Evolutionary conservation across 1,140 invertebrate genomes (phyloP), one percentile per base, ranked within the genome.

Genomic region (Papilio helenus): DNA sequence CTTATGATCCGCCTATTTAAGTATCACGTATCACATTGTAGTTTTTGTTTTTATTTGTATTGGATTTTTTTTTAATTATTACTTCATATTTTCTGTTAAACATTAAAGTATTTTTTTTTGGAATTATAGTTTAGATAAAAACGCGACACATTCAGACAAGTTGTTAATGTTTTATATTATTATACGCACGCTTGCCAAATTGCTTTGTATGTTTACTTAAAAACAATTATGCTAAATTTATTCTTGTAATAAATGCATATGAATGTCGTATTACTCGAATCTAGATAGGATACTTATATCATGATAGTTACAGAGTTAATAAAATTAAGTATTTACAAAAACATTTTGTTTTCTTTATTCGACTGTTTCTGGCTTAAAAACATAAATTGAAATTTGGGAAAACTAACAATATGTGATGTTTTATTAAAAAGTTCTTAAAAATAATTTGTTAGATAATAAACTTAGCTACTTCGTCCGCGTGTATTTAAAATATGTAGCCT

Each of bases 261-360:
- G 89, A 85, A 83, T 88, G 80, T 87, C 82, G 83, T 89, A 88
- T 88, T 89, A 92, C 87, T 93, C 88, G 90, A 92, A 91, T 92
- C 86, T 93, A 91, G 93, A 94, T 93, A 93, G 93, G 93, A 88
- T 89, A 94, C 92, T 92, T 92, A 91, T 92, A 93, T 93, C 93
- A 92, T 93, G 93, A 93, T 94, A 94, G 93, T 94, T 94, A 90
- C 91, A 92, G 90, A 94, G 91, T 92, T 94, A 93, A 93, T 94
- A 93, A 94, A 94, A 93, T 91, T 93, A 94, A 94, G 93, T 88
- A 90, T 94, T 94, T 93, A 93, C 92, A 94, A 93, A 90, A 88
- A 85, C 7, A 85, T 79, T 76, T 85, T 87, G 85, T 90, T 92
- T 92, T 86, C 74, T 87, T 88, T 90, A 46, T 26, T 42, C 49